Conservation (phyloP, 2,888 invertebrate species). For the Marronus borbonicus region DNA sequence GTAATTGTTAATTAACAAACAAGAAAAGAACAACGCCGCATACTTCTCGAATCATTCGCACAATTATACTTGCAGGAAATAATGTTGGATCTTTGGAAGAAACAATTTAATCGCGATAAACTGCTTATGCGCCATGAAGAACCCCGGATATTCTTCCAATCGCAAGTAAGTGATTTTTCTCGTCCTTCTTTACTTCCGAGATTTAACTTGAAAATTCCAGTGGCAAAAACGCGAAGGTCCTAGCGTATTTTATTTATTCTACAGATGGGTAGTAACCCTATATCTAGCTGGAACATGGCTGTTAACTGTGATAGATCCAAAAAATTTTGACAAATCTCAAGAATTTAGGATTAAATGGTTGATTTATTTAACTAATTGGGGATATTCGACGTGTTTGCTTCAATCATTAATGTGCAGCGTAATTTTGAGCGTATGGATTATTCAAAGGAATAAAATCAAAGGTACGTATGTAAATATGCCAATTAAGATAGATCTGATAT, state of each 20-base stretch:
- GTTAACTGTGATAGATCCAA: slow-evolving; percentile 66
- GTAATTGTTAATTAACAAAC: slow-evolving; percentile 45
- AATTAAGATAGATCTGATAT: background rate
- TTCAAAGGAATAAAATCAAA: slow-evolving; percentile 27
- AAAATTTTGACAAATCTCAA: slow-evolving; percentile 65
- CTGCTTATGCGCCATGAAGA: slow-evolving; percentile 62
- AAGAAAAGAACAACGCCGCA: too few relatives aligned
- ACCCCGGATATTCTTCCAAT: slow-evolving; percentile 63
- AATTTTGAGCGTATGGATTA: slow-evolving; percentile 59
- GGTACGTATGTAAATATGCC: slow-evolving; percentile 23
- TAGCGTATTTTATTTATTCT: slow-evolving; percentile 69
- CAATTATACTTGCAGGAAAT: slow-evolving; percentile 51
- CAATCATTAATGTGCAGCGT: slow-evolving; percentile 73
- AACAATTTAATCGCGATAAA: slow-evolving; percentile 61
- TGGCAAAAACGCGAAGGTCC: slow-evolving; percentile 75
- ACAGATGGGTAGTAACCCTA: slow-evolving; percentile 75
- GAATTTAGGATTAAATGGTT: slow-evolving; percentile 77
- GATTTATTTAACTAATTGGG: slow-evolving; percentile 85
- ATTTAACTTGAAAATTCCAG: slow-evolving; percentile 65
- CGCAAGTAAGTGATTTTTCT: slow-evolving; percentile 62
- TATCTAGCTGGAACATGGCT: slow-evolving; percentile 68
- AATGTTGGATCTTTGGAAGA: slow-evolving; percentile 62
- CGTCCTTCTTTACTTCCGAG: slow-evolving; percentile 21
- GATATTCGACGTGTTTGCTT: slow-evolving; percentile 73
- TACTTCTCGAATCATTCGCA: too few relatives aligned